A percentile compares a stretch with the other conserved stretches of the same genome.
These are phyloP conservation scores for Myxocyprinus asiaticus DNA, from an alignment of 2,113 vertebrate species.

Conservation along the genomic window DNA sequence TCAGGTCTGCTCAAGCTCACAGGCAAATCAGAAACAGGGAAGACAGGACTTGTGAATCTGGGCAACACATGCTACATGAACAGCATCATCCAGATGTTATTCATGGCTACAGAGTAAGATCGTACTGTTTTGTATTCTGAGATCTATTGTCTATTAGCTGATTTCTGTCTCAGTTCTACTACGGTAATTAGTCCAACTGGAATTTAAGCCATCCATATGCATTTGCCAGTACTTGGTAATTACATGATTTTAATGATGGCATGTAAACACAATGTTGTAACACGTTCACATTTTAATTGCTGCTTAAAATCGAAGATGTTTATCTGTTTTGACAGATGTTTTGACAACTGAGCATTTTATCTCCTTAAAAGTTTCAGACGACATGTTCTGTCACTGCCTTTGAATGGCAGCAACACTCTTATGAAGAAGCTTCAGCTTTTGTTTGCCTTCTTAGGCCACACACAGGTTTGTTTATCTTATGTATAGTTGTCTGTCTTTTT, in stretches of 20 bases:
- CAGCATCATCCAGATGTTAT: constrained; percentile 96
- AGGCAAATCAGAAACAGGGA: constrained; percentile 96
- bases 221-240: too few species aligned
- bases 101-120: constrained; percentile 97
- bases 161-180: not conserved
- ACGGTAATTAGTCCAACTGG: not conserved
- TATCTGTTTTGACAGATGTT: not conserved
- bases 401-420: constrained; percentile 86
- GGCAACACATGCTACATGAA: constrained; percentile 99
- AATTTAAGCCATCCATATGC: not conserved
- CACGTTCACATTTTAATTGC: not conserved
- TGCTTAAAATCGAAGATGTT: not conserved
- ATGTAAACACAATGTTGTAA: not conserved
- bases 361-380: constrained; percentile 86
- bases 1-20: constrained; percentile 86
- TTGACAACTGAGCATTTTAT: too few species aligned
- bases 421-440: constrained; percentile 97
- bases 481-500: not conserved
- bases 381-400: constrained; percentile 87
- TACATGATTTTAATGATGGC: too few species aligned
- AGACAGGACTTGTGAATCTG: constrained; percentile 95
- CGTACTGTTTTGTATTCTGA: constrained; percentile 36
- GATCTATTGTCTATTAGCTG: not conserved
- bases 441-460: constrained; percentile 96
- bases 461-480: constrained; percentile 80